Base-by-base conservation (phyloP, 2,113 vertebrate species). In the Xiphophorus hellerii region DNA sequence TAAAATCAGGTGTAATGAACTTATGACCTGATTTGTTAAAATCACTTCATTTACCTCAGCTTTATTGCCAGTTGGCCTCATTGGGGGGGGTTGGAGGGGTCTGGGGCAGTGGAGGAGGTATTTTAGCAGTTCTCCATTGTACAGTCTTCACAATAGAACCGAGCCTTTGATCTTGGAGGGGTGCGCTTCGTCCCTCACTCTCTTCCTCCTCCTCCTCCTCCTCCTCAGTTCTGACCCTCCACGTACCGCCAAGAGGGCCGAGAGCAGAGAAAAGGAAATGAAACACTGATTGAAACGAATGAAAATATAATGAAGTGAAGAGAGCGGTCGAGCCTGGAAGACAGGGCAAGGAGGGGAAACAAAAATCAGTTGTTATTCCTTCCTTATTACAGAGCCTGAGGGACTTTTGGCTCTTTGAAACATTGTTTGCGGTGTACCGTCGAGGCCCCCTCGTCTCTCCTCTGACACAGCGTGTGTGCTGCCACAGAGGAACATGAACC, bases 91-190 rank as follows among this genome's bases (percentile, higher is more conserved):
- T 44, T 11, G 22, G 61, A 70, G n/a, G 88, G 77, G 30, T 74
- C 17, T 62, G 1, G 54, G 54, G 68, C 60, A 60, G 61, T 14
- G 63, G 35, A 70, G 69, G 61, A 51, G 5, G 30, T 28, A n/a
- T 51, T 80, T 69, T 72, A 88, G 81, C 87, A 84, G 73, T 62
- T 33, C 80, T 77, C 85, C 71, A 94, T 94, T 94, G 93, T 93
- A 85, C 80, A 85, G 82, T 81, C 72, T 74, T 84, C 89, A 94
- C 90, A 93, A 94, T 92, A 80, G 90, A 69, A 83, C 60, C 1
- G 5, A 82, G 84, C 61, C 91, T 94, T 95, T 94, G 93, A 94
- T 94, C 85, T 89, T 76, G 35, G 82, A 87, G 75, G 92, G 90
- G 83, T 86, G 75, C 67, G 78, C 84, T 65, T 78, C 76, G 65